A percentile compares a stretch with the other conserved stretches of the same genome.
phyloP scores from a whole-genome alignment of 1,140 invertebrate species.

The Diachasma alloeum region DNA sequence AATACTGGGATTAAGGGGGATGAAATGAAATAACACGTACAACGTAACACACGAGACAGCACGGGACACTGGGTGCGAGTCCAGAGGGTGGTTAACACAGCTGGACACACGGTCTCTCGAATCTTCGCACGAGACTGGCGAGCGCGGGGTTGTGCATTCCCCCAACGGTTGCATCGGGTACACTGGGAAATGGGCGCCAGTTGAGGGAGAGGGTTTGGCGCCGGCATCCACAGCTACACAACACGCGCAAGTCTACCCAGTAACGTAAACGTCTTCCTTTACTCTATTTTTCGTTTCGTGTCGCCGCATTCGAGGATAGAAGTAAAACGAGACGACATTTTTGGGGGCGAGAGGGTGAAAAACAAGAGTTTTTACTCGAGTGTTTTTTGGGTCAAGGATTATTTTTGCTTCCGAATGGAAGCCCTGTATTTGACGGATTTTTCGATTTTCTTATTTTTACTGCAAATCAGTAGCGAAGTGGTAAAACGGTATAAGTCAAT shows the following conservation, averaged over 20 bases:
- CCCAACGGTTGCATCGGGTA: background rate
- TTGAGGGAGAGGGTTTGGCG: background rate
- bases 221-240: background rate
- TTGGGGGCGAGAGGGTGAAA: background rate
- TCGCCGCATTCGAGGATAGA: background rate
- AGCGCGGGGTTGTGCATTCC: background rate
- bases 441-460: no score
- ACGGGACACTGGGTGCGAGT: background rate
- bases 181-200: conserved; percentile 8
- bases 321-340: background rate
- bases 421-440: no score
- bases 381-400: background rate
- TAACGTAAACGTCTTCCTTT: conserved; percentile 5
- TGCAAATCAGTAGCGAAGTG: no score
- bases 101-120: background rate
- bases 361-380: background rate
- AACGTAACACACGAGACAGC: background rate
- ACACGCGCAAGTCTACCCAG: conserved; percentile 13
- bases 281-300: background rate
- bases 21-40: background rate
- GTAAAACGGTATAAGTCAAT: no score
- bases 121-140: conserved; percentile 7
- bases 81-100: background rate
- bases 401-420: no score
- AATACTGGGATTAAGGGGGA: background rate